phyloP scores from a whole-genome alignment of 2,888 invertebrate species.

The Rutpela maculata region DNA sequence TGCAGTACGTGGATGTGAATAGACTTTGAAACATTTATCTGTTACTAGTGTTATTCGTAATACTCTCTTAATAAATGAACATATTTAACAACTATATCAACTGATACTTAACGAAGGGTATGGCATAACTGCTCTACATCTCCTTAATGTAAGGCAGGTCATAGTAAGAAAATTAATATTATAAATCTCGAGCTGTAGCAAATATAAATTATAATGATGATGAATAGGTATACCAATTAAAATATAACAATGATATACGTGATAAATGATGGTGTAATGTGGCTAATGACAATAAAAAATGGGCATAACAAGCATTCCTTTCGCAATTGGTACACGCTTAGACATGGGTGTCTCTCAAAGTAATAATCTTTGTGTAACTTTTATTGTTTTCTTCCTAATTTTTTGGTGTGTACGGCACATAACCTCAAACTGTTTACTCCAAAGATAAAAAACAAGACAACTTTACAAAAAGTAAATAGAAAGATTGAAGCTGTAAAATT shows the following conservation, averaged over 20 bases:
- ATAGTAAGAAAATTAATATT: conserved; percentile 10
- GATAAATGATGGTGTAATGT: conserved; percentile 13
- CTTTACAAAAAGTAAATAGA: too few relatives aligned
- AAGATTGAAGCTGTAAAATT: too few relatives aligned
- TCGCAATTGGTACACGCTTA: background rate
- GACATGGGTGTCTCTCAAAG: too few relatives aligned
- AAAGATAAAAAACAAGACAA: too few relatives aligned
- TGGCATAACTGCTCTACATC: conserved; percentile 13
- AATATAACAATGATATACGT: conserved; percentile 26
- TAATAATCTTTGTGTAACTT: too few relatives aligned
- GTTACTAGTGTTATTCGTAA: background rate
- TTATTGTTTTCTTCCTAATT: too few relatives aligned
- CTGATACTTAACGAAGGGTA: conserved; percentile 14
- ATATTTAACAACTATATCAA: background rate
- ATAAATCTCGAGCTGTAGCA: conserved; percentile 19
- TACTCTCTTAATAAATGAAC: background rate
- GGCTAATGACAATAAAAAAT: conserved; percentile 3
- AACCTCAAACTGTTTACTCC: too few relatives aligned
- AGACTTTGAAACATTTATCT: background rate
- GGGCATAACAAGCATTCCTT: conserved; percentile 14
- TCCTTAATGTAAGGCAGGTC: conserved; percentile 2
- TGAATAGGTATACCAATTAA: conserved; percentile 16
- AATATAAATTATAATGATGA: conserved; percentile 19
- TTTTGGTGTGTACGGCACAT: too few relatives aligned
- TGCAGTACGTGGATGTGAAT: background rate